Percentiles rank a stretch among this genome's conserved stretches.
Evolutionary conservation across 2,113 vertebrate species (phyloP).

Genomic region (Sturnus vulgaris): DNA sequence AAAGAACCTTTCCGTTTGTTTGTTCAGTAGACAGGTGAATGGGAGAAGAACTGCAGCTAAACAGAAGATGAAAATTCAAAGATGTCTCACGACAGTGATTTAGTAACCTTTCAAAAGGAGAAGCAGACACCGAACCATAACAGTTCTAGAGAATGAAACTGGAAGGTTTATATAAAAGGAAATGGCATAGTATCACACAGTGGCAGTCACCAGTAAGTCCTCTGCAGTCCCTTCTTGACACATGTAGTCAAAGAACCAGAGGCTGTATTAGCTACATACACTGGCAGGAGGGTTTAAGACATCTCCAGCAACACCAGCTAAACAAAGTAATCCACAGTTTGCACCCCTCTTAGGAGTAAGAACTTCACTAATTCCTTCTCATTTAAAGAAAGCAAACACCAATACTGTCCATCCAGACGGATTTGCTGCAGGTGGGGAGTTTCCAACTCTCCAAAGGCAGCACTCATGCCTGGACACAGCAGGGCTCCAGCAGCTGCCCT

Average conservation of each 20-base stretch:
- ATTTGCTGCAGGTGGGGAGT: background rate
- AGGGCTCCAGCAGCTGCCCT: background rate
- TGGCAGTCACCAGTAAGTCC: background rate
- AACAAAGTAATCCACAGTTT: background rate
- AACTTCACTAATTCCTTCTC: background rate
- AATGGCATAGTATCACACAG: background rate
- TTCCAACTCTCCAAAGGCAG: background rate
- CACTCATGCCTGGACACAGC: fast-evolving
- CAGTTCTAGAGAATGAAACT: background rate
- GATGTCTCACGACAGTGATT: background rate
- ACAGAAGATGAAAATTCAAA: background rate
- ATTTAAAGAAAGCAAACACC: background rate
- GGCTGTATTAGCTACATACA: background rate
- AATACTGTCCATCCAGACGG: background rate
- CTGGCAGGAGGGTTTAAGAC: background rate
- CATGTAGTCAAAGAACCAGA: fast-evolving
- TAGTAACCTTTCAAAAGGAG: background rate
- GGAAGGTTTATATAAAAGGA: background rate
- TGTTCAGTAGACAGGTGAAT: background rate
- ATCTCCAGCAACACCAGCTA: background rate
- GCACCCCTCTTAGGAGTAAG: background rate
- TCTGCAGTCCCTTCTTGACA: background rate
- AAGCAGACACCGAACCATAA: background rate
- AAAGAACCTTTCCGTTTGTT: background rate
- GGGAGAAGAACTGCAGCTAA: background rate